Percentiles rank a stretch among this genome's conserved stretches.
Evolutionary conservation across 2,888 invertebrate species (phyloP).

Genomic region (Heliconius erato): DNA sequence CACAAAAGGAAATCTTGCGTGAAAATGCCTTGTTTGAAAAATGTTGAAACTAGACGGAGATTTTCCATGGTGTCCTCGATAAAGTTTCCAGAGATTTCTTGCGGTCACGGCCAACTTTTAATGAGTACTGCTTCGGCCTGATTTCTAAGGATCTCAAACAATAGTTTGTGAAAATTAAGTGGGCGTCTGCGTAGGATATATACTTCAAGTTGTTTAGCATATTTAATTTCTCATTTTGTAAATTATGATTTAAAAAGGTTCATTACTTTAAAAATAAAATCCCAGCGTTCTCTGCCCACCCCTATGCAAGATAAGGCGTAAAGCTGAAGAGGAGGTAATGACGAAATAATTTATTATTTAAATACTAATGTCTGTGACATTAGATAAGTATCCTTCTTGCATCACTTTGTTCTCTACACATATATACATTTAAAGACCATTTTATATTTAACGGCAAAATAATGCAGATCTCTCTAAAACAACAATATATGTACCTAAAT

Average conservation of each 20-base stretch:
- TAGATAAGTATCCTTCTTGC: neutral
- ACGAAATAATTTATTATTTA: neutral
- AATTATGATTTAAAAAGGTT: neutral
- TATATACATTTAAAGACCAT: neutral
- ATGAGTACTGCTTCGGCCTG: slow-evolving; percentile 73
- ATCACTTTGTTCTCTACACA: neutral
- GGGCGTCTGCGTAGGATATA: slow-evolving; percentile 50
- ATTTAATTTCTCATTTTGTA: neutral
- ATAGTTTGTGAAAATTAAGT: slow-evolving; percentile 67
- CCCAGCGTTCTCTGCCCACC: too few relatives aligned
- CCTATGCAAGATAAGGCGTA: too few relatives aligned
- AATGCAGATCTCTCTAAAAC: neutral
- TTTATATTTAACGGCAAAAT: neutral
- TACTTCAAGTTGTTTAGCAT: neutral
- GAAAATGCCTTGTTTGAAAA: slow-evolving; percentile 69
- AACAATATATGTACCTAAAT: neutral
- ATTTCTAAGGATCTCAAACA: slow-evolving; percentile 69
- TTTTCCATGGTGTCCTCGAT: slow-evolving; percentile 67
- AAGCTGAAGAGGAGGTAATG: too few relatives aligned
- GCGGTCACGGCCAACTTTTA: slow-evolving; percentile 78
- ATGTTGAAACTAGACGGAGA: slow-evolving; percentile 77
- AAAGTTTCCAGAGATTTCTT: slow-evolving; percentile 71
- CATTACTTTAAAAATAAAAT: neutral
- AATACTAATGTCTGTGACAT: neutral
- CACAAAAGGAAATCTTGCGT: slow-evolving; percentile 78